Base-by-base conservation (phyloP, 2,797 vertebrate species). In the Enteromius argenteus region DNA sequence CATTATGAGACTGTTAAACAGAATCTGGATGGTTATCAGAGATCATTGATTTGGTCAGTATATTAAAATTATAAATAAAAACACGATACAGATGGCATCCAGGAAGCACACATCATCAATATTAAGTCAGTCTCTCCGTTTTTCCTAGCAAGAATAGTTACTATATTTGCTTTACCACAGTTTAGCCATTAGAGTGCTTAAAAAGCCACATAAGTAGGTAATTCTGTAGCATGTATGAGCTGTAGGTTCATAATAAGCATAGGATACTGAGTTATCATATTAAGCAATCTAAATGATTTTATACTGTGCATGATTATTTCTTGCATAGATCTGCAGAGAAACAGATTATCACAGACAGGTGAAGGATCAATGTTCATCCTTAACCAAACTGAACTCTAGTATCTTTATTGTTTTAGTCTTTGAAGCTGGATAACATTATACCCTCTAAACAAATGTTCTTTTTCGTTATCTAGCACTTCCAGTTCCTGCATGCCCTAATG, bases 11-110 rank as follows among this genome's bases (percentile, higher is more conserved):
- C 49, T 69, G 75, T 91, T 90, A 74, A 93, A 86, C 87, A 79
- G 81, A 88, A 89, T 87, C 77, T 79, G 87, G 81, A 87, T 91
- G 86, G 93, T 94, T 94, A 93, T 79, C 88, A 86, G 62, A 56
- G 76, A 35, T 64, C 32, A 86, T 73, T 89, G 79, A 89, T 87
- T 86, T 83, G 62, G 77, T 86, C 67, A 89, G 81, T 85, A 75
- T 71, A 11, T 39, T 60, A 37, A 89, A 88, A 86, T 88, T 73
- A 87, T 62, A 81, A 30, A 84, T 58, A 89, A 42, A 91, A 90
- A 85, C 42, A 71, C 87, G 92, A 95, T 96, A 95, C 94, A 94
- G 92, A 96, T 96, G 95, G 94, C 94, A 89, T 94, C 94, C 93
- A 95, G 95, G 95, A 95, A 93, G 87, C 79, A 85, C 68, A 85